These are phyloP conservation scores for Pyrochroa serraticornis DNA, from an alignment of 2,888 invertebrate species.

Conservation along the genomic window DNA sequence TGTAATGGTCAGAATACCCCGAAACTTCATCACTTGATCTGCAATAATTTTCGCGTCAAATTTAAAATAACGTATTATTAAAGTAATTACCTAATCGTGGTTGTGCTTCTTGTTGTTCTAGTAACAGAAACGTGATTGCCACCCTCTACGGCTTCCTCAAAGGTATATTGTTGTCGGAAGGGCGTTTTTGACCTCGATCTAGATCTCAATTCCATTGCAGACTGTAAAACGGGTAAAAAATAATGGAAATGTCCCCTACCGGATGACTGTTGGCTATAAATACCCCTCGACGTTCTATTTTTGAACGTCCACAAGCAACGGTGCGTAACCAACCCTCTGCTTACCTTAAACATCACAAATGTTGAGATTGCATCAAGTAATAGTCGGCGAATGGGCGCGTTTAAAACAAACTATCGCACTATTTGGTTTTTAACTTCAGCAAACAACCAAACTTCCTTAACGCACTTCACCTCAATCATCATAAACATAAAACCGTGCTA, in stretches of 20 bases:
- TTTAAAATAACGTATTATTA: conserved; percentile 4
- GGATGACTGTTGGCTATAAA: conserved; percentile 21
- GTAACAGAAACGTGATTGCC: conserved; percentile 44
- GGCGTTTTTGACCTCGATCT: conserved; percentile 76
- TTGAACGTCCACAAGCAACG: neutral
- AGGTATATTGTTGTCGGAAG: conserved; percentile 65
- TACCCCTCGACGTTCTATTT: conserved; percentile 22
- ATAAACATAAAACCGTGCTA: too few relatives aligned
- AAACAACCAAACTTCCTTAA: too few relatives aligned
- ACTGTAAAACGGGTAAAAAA: conserved; percentile 11
- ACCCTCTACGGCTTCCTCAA: conserved; percentile 59
- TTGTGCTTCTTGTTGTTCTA: conserved; percentile 54
- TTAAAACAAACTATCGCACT: too few relatives aligned
- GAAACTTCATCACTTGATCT: conserved; percentile 43
- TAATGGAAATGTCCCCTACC: conserved; percentile 20
- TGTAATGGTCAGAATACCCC: conserved; percentile 50
- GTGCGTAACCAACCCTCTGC: too few relatives aligned
- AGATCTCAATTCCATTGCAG: conserved; percentile 64
- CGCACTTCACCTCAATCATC: too few relatives aligned
- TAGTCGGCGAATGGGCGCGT: too few relatives aligned
- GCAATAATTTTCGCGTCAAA: conserved; percentile 18
- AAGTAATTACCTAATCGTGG: conserved; percentile 60
- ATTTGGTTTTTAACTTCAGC: too few relatives aligned
- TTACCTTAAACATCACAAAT: too few relatives aligned
- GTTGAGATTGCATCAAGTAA: too few relatives aligned